Percentiles rank a stretch among this genome's conserved stretches.
These are phyloP conservation scores for Molossus alvarezi DNA, from an alignment of 2,797 vertebrate species.

Conservation along the genomic window DNA sequence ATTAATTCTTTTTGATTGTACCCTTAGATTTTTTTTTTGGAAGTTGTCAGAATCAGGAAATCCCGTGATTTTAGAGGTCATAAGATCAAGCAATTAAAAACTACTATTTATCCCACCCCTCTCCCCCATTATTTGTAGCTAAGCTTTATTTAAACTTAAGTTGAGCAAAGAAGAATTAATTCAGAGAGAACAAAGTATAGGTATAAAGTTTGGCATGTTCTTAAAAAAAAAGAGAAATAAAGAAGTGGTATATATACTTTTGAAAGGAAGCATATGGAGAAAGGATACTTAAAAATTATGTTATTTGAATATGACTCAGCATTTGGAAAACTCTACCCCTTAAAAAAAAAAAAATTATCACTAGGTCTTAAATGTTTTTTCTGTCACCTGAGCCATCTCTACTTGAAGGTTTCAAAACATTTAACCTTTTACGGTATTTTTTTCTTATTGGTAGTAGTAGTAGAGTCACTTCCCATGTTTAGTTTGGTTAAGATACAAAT, in stretches of 20 bases:
- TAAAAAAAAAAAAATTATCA: background rate
- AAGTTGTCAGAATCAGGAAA: conserved; percentile 22
- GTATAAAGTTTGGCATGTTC: background rate
- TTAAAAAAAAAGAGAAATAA: background rate
- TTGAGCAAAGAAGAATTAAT: conserved; percentile 39
- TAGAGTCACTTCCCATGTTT: background rate
- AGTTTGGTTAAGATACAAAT: background rate
- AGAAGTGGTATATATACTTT: background rate
- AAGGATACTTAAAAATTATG: background rate
- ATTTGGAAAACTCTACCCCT: background rate
- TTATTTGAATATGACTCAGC: background rate
- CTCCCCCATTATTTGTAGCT: background rate
- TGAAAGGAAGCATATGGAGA: background rate
- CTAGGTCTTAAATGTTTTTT: background rate
- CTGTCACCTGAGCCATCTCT: background rate
- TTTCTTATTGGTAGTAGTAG: background rate
- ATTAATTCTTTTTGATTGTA: conserved; percentile 38
- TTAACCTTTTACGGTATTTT: conserved; percentile 11
- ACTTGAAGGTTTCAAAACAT: background rate
- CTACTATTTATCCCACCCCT: background rate
- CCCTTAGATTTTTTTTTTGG: background rate
- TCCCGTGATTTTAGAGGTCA: background rate
- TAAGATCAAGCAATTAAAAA: conserved; percentile 44
- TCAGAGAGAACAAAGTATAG: conserved; percentile 1
- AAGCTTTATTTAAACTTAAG: conserved; percentile 35